Evolutionary conservation across 2,888 invertebrate genomes (phyloP).

Genomic region (Schrankia costaestrigalis): DNA sequence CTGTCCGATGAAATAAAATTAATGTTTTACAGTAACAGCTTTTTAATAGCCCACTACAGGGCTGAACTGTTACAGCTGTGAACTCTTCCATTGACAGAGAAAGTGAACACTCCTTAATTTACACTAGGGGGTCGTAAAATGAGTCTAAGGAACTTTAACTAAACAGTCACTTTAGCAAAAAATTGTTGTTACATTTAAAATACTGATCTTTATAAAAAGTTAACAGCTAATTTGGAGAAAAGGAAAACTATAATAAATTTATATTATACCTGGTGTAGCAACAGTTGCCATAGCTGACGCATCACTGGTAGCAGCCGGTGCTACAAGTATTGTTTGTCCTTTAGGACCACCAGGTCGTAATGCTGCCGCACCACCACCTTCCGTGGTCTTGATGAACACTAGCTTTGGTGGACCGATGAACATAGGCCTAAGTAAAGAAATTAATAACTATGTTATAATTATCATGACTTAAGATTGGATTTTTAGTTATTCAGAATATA

Average conservation of each 20-base stretch:
- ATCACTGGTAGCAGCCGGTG: conserved; percentile 50
- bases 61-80: neutral
- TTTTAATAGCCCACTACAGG: neutral
- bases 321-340: conserved; percentile 71
- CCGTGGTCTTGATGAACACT: conserved; percentile 74
- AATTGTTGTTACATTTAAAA: too few relatives aligned
- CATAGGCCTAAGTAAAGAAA: conserved; percentile 60
- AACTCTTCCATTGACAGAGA: neutral
- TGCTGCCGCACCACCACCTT: conserved; percentile 61
- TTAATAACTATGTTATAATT: neutral
- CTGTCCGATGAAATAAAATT: neutral
- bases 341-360: conserved; percentile 61
- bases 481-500: too few relatives aligned
- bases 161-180: too few relatives aligned
- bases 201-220: too few relatives aligned
- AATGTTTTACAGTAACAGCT: neutral
- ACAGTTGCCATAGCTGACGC: conserved; percentile 21
- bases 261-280: conserved; percentile 5
- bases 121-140: too few relatives aligned
- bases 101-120: too few relatives aligned
- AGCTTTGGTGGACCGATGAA: conserved; percentile 76
- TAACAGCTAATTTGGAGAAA: neutral
- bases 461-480: neutral
- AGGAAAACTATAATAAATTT: neutral
- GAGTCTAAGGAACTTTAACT: too few relatives aligned